Base-by-base conservation (phyloP, 2,888 invertebrate species). In the Ichneumon xanthorius region DNA sequence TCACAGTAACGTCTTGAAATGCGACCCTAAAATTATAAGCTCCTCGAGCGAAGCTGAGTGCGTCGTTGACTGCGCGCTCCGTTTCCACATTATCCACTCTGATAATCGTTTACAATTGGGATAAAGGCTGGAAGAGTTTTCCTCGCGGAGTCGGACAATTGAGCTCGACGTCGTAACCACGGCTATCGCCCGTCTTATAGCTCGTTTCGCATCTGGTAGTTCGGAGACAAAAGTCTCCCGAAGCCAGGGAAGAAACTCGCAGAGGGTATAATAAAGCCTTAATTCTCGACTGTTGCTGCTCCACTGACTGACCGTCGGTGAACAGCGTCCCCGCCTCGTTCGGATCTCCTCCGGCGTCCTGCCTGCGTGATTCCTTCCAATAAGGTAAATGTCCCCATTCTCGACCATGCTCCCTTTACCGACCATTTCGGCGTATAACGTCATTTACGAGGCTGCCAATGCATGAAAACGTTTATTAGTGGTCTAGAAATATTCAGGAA, bases 211-310 rank as follows among this genome's bases (percentile, higher is more conserved):
- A 40, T 22, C 19, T 40, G 40, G 19, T 9, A 48, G 26, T 63
- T 30, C 37, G 19, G 45, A 19, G 63, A 71, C 45, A 71, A 61
- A 78, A 33, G 30, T 70, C 40, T 50, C 76, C 50, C 11, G 19
- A 37, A 65, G 53, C 37, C 0, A 26, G 9, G n/a, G 22, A 30
- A 26, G 61, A 7, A 26, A 19, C 14, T 80, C 72, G 80, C 70
- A 70, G 53, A 75, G 58, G 55, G 58, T 55, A 45, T 58, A 73
- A 67, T 50, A 33, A 58, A 55, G 48, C 30, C 73, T 75, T 48
- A 45, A 80, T 70, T 48, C 45, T 22, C n/a, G 68, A 50, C 61
- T 53, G 73, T 45, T 48, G 71, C 71, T 22, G 63, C 71, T 37
- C 26, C 26, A 19, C 55, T 58, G 67, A 6, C 26, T 58, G 58